These are phyloP conservation scores for Pteropus alecto DNA, from an alignment of 2,113 vertebrate genomes.

Conservation along the genomic window DNA sequence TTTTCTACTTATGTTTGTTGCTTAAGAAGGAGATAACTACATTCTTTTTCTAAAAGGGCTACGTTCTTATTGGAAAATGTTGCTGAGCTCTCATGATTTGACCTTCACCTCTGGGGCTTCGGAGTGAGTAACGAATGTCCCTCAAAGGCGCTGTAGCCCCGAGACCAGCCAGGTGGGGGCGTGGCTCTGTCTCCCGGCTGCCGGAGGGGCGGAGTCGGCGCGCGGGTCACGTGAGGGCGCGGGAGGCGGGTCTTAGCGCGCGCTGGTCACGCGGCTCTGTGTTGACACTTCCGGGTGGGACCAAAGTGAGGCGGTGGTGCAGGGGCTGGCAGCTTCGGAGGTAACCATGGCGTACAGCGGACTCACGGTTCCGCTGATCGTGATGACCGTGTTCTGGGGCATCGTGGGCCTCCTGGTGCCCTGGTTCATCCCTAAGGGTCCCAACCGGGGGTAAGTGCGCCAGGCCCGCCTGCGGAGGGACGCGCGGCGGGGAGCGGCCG, in stretches of 20 bases:
- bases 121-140: accelerated
- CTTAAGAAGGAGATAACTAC: not conserved
- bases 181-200: accelerated
- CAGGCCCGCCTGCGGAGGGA: not conserved
- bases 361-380: slow-evolving; percentile 88
- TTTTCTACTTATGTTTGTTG: not conserved
- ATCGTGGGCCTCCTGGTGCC: slow-evolving; percentile 91
- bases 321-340: accelerated
- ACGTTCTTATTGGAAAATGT: not conserved
- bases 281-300: slow-evolving; percentile 76
- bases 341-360: slow-evolving; percentile 84
- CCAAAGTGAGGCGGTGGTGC: not conserved
- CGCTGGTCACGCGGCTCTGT: not conserved
- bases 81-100: accelerated
- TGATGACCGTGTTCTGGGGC: slow-evolving; percentile 95
- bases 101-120: not conserved
- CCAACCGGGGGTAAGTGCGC: slow-evolving; percentile 92
- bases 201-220: not conserved
- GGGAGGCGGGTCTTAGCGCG: not conserved
- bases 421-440: slow-evolving; percentile 94
- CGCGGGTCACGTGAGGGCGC: not conserved
- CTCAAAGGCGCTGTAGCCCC: accelerated
- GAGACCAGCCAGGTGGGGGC: not conserved
- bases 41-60: not conserved
- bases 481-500: not conserved